phyloP scores from a whole-genome alignment of 37 sponge, comb jelly and placozoan species.

The Spongilla lacustris region DNA sequence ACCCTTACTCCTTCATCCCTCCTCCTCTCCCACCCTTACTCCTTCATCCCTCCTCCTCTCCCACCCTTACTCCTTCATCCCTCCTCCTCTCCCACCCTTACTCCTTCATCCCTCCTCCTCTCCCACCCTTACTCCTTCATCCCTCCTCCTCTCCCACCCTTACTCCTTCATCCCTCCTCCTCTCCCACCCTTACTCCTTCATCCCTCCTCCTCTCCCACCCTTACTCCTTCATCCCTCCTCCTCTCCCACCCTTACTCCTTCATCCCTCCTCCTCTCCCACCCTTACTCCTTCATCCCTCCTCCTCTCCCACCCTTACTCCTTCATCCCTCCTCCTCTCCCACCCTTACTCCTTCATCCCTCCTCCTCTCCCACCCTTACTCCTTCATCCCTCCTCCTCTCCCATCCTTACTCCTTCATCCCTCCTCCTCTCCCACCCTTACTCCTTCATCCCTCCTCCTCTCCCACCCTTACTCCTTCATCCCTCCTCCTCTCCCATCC shows the following conservation, averaged over 20 bases:
- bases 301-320: background rate
- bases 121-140: background rate
- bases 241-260: background rate
- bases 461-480: background rate
- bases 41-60: background rate
- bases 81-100: background rate
- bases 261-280: background rate
- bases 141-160: background rate
- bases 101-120: background rate
- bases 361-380: background rate
- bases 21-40: background rate
- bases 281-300: slow-evolving; percentile 3
- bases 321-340: background rate
- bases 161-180: background rate
- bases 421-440: background rate
- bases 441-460: background rate
- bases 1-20: slow-evolving; percentile 5
- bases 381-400: background rate
- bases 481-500: background rate
- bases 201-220: background rate
- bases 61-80: background rate
- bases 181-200: slow-evolving; percentile 5
- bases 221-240: background rate
- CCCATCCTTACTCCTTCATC: background rate
- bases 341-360: background rate